A percentile compares a stretch with the other conserved stretches of the same genome.
Evolutionary conservation across 2,113 vertebrate genomes (phyloP).

Genomic region (Labeo rohita): DNA sequence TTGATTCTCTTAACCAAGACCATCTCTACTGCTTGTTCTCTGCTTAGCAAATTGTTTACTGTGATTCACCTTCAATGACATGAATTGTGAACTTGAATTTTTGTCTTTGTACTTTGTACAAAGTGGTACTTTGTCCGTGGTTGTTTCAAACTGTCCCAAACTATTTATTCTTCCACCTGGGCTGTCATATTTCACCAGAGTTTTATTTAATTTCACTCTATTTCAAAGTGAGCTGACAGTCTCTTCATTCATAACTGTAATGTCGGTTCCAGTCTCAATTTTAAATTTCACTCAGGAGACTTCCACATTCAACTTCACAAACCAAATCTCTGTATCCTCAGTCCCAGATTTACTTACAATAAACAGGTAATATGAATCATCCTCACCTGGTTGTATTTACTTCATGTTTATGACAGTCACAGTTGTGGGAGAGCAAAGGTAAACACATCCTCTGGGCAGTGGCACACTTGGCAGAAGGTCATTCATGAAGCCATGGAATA

Average conservation of each 20-base stretch:
- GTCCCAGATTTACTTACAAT: background rate
- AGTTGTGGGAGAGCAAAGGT: no score
- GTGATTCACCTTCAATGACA: background rate
- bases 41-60: background rate
- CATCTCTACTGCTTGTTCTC: background rate
- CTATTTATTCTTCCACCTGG: constrained; percentile 8
- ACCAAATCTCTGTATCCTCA: background rate
- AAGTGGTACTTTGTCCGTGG: background rate
- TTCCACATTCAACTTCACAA: background rate
- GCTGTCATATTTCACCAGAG: background rate
- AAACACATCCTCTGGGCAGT: no score
- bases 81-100: background rate
- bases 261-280: background rate
- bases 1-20: background rate
- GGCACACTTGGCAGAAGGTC: no score
- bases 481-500: no score
- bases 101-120: background rate
- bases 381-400: background rate
- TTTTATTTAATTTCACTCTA: background rate
- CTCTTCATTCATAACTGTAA: background rate
- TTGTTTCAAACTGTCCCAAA: background rate
- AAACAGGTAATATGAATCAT: background rate
- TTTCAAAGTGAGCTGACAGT: background rate
- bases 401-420: no score
- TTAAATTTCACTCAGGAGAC: background rate